These are phyloP conservation scores for Spicauda simplicius DNA, from an alignment of 2,888 invertebrate genomes.

Conservation along the genomic window DNA sequence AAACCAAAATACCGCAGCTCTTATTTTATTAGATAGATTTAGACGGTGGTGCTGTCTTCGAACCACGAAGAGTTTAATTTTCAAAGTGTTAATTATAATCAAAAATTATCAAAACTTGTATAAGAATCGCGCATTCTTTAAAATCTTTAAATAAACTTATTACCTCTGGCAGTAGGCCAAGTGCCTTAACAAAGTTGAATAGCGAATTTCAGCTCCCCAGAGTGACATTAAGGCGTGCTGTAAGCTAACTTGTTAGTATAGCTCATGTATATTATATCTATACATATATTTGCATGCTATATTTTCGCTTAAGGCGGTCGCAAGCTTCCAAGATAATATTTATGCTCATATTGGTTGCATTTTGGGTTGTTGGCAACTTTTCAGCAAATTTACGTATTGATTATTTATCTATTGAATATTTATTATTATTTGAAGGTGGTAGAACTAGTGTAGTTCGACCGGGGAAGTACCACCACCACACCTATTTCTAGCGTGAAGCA, in stretches of 20 bases:
- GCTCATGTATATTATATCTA: not conserved
- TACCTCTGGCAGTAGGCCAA: not conserved
- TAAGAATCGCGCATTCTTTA: not conserved
- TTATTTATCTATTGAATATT: too few species aligned
- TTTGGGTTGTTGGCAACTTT: not conserved
- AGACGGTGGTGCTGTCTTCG: too few species aligned
- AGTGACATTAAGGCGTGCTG: conserved; percentile 6
- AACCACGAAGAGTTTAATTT: too few species aligned
- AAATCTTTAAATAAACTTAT: not conserved
- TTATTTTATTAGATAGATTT: too few species aligned
- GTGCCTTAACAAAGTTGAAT: not conserved
- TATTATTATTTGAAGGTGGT: too few species aligned
- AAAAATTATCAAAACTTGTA: too few species aligned
- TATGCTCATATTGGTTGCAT: not conserved
- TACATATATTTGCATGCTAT: not conserved
- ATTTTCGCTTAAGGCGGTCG: not conserved
- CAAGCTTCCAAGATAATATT: not conserved
- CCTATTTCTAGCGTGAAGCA: too few species aligned
- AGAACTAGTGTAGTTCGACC: too few species aligned
- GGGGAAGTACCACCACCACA: too few species aligned
- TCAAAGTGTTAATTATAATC: too few species aligned
- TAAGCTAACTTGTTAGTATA: conserved; percentile 8
- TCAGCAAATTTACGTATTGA: not conserved
- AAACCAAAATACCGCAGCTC: too few species aligned
- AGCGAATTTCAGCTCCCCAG: not conserved